Conservation (phyloP, 2,888 invertebrate species). For the Therioaphis trifolii region DNA sequence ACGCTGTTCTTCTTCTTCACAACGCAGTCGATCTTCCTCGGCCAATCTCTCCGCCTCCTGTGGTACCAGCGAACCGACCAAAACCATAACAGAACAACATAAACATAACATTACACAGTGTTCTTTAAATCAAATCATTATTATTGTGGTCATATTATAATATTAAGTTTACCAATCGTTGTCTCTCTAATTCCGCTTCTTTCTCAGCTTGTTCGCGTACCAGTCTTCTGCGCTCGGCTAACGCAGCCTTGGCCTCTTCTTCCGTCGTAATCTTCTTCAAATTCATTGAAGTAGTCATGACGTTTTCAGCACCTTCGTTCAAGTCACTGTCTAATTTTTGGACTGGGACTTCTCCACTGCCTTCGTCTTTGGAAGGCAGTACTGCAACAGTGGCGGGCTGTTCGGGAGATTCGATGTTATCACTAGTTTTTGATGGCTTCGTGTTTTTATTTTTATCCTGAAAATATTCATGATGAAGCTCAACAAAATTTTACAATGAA, state of each 20-base stretch:
- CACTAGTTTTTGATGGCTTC: conserved; percentile 68
- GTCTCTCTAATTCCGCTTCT: conserved; percentile 86
- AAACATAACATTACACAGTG: no score
- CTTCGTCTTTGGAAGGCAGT: conserved; percentile 57
- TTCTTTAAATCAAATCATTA: no score
- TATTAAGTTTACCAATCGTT: conserved; percentile 70
- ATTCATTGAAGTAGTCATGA: conserved; percentile 72
- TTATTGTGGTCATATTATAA: background rate
- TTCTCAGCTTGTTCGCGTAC: conserved; percentile 92
- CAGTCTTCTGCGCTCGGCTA: conserved; percentile 87
- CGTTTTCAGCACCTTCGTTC: conserved; percentile 69
- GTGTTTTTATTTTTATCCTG: conserved; percentile 52
- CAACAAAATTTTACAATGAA: no score
- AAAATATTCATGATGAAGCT: background rate
- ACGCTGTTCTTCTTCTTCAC: conserved; percentile 87
- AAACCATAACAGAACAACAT: conserved; percentile 29
- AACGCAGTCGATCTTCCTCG: conserved; percentile 77
- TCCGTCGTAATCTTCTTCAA: conserved; percentile 84
- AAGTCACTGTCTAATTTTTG: conserved; percentile 69
- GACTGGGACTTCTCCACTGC: conserved; percentile 64
- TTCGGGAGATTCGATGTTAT: conserved; percentile 67
- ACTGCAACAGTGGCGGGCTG: background rate
- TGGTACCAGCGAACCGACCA: conserved; percentile 33
- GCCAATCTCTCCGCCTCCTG: conserved; percentile 80
- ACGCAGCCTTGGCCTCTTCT: conserved; percentile 92